A percentile compares a stretch with the other conserved stretches of the same genome.
Evolutionary conservation across 2,888 invertebrate genomes (phyloP).

Genomic region (Caenorhabditis virilis): DNA sequence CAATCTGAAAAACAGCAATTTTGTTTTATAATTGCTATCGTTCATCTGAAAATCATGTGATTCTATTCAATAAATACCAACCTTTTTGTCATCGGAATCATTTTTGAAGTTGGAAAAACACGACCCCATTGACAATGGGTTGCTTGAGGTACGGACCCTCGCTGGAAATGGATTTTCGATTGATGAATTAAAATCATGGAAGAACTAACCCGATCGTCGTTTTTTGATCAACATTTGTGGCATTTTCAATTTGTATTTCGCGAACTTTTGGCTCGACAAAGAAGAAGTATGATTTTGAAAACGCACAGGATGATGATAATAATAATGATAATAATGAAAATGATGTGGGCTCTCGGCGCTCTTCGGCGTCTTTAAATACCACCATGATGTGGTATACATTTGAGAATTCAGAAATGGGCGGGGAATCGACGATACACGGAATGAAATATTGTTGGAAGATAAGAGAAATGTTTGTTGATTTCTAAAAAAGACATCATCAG

Average conservation of each 20-base stretch:
- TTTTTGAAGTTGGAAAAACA: slow-evolving; percentile 30
- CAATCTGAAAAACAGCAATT: slow-evolving; percentile 9
- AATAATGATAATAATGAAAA: not conserved
- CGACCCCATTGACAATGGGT: slow-evolving; percentile 23
- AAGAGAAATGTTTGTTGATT: too few species aligned
- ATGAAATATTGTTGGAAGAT: too few species aligned
- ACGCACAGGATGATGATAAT: not conserved
- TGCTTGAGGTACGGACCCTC: slow-evolving; percentile 36
- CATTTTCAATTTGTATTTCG: slow-evolving; percentile 11
- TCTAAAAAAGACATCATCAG: too few species aligned
- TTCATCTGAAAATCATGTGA: too few species aligned
- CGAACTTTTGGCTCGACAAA: not conserved
- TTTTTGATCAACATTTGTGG: slow-evolving; percentile 11
- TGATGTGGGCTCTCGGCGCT: not conserved
- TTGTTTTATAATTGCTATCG: not conserved
- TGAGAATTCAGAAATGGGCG: too few species aligned
- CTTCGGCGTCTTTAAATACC: not conserved
- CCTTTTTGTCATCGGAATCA: slow-evolving; percentile 16
- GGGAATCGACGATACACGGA: too few species aligned
- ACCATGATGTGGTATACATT: too few species aligned
- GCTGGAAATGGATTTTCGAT: slow-evolving; percentile 12
- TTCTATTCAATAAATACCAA: too few species aligned
- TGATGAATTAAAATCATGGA: not conserved
- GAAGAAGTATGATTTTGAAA: too few species aligned
- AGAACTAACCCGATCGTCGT: slow-evolving; percentile 13